Conservation (phyloP, 30 jellyfish, hydroid and myxozoan genomes). For the Pseudorhiza aurosa region DNA sequence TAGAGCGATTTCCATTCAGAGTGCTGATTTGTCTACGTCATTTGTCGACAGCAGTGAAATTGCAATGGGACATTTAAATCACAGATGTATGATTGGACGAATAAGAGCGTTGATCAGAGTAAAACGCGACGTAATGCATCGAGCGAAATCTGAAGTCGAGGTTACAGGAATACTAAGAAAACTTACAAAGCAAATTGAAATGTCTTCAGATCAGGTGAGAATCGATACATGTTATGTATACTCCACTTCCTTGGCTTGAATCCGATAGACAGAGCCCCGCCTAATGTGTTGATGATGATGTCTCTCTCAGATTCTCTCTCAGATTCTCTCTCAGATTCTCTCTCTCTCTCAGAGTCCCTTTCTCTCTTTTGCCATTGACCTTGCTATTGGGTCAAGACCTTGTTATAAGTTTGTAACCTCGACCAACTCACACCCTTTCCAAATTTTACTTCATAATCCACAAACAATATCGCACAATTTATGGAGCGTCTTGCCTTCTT, state of each 20-base stretch:
- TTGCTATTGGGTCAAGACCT: too few relatives aligned
- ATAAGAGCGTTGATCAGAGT: neutral
- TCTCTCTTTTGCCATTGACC: too few relatives aligned
- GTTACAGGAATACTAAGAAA: slow-evolving; percentile 31
- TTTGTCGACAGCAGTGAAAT: neutral
- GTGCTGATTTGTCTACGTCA: neutral
- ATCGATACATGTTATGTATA: neutral
- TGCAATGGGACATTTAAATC: neutral
- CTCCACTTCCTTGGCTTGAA: neutral
- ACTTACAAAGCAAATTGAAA: neutral
- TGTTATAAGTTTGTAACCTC: too few relatives aligned
- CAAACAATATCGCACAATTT: too few relatives aligned
- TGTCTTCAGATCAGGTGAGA: slow-evolving; percentile 38
- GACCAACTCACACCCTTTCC: too few relatives aligned
- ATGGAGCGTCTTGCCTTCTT: too few relatives aligned
- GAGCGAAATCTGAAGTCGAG: slow-evolving; percentile 53
- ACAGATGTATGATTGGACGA: neutral
- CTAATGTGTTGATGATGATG: too few relatives aligned
- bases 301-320: too few relatives aligned
- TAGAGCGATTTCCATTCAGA: neutral
- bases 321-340: too few relatives aligned
- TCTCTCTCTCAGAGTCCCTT: too few relatives aligned
- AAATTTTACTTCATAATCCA: too few relatives aligned
- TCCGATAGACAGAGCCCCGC: too few relatives aligned
- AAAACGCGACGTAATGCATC: slow-evolving; percentile 26